A percentile compares a stretch with the other conserved stretches of the same genome.
Evolutionary conservation across 2,113 vertebrate genomes (phyloP).

Genomic region (Glaucidium brasilianum): DNA sequence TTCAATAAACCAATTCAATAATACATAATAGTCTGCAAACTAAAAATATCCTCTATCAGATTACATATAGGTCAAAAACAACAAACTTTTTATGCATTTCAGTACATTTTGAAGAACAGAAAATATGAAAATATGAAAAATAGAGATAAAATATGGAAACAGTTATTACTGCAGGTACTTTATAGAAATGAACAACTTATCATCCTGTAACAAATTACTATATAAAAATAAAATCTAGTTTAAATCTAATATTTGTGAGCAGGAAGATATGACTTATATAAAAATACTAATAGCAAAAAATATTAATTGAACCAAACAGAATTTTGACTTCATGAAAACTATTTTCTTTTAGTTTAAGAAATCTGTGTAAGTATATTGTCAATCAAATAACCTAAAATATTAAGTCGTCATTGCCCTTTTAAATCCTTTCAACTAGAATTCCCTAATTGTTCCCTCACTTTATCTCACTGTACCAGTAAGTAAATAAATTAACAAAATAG

Average conservation of each 20-base stretch:
- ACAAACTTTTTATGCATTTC: background rate
- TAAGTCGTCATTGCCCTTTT: constrained; percentile 99
- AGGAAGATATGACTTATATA: background rate
- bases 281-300: background rate
- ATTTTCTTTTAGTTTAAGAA: constrained; percentile 64
- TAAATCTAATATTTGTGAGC: background rate
- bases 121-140: background rate
- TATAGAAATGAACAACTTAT: background rate
- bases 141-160: background rate
- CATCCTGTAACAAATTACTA: background rate
- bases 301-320: background rate
- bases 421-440: constrained; percentile 98
- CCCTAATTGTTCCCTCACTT: constrained; percentile 99
- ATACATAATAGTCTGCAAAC: background rate
- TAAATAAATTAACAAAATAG: constrained; percentile 99
- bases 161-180: background rate
- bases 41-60: background rate
- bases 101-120: background rate
- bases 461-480: constrained; percentile 98
- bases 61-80: background rate
- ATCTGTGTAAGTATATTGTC: constrained; percentile 78
- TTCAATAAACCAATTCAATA: background rate
- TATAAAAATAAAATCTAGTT: background rate
- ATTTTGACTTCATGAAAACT: background rate
- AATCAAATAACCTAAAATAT: constrained; percentile 96